These are phyloP conservation scores for Heliangelus exortis DNA, from an alignment of 2,797 vertebrate genomes.

Conservation along the genomic window DNA sequence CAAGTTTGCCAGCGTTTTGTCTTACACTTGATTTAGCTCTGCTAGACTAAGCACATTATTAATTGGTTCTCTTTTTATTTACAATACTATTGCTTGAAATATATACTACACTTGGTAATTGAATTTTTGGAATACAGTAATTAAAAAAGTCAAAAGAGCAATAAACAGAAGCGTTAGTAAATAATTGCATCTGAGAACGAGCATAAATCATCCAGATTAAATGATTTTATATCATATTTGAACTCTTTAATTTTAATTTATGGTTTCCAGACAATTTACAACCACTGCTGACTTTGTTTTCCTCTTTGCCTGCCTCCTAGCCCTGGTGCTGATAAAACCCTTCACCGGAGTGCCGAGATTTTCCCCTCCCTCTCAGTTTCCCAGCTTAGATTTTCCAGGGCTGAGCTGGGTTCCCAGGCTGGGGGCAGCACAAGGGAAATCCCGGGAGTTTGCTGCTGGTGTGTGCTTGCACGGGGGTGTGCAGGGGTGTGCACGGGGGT, in stretches of 20 bases:
- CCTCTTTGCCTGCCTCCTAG: conserved; percentile 10
- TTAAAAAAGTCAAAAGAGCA: conserved; percentile 81
- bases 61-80: conserved; percentile 77
- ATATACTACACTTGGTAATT: conserved; percentile 76
- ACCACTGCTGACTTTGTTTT: conserved; percentile 46
- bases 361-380: too few species aligned
- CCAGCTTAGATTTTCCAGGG: too few species aligned
- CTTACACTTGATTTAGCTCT: conserved; percentile 73
- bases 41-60: conserved; percentile 78
- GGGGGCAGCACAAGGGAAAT: too few species aligned
- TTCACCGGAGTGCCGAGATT: background rate
- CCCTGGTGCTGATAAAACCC: background rate
- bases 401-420: too few species aligned
- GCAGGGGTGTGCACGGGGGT: too few species aligned
- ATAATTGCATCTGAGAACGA: conserved; percentile 71
- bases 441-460: too few species aligned
- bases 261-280: conserved; percentile 64
- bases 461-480: background rate
- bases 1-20: conserved; percentile 40
- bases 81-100: conserved; percentile 72
- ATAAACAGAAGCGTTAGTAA: conserved; percentile 75
- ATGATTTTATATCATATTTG: conserved; percentile 75
- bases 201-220: conserved; percentile 78
- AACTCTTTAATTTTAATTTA: conserved; percentile 77
- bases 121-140: conserved; percentile 78